Percentiles rank a stretch among this genome's conserved stretches.
phyloP scores from a whole-genome alignment of 2,888 invertebrate genomes.

The Coremacera marginata region DNA sequence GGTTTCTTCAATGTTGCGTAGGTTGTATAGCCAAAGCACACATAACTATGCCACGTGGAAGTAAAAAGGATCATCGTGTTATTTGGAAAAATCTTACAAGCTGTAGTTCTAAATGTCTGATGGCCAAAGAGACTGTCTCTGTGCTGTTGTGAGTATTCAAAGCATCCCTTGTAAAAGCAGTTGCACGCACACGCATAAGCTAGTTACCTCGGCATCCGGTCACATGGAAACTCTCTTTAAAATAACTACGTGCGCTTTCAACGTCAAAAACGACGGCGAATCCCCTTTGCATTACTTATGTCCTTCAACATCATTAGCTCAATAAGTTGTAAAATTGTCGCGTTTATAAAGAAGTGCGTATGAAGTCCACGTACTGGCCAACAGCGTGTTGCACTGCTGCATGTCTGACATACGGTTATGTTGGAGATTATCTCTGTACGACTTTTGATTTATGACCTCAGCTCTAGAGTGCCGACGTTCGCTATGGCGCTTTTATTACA shows the following conservation, averaged over 20 bases:
- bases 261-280: too few species aligned
- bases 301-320: conserved; percentile 57
- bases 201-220: neutral
- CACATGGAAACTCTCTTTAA: conserved; percentile 2
- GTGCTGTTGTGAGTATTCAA: conserved; percentile 46
- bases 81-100: conserved; percentile 10
- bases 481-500: neutral
- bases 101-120: neutral
- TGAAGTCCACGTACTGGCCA: neutral
- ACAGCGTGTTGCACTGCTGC: too few species aligned
- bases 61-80: conserved; percentile 37
- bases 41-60: neutral
- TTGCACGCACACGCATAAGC: conserved; percentile 25
- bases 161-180: conserved; percentile 13
- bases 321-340: conserved; percentile 62
- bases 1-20: neutral
- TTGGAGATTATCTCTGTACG: conserved; percentile 55
- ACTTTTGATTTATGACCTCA: conserved; percentile 67
- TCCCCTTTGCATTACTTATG: neutral
- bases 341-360: conserved; percentile 37
- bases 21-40: neutral
- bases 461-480: conserved; percentile 56
- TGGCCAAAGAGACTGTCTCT: neutral
- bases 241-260: neutral
- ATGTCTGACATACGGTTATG: conserved; percentile 48